Evolutionary conservation across 2,113 vertebrate species (phyloP).

Genomic region (Azemiops feae): DNA sequence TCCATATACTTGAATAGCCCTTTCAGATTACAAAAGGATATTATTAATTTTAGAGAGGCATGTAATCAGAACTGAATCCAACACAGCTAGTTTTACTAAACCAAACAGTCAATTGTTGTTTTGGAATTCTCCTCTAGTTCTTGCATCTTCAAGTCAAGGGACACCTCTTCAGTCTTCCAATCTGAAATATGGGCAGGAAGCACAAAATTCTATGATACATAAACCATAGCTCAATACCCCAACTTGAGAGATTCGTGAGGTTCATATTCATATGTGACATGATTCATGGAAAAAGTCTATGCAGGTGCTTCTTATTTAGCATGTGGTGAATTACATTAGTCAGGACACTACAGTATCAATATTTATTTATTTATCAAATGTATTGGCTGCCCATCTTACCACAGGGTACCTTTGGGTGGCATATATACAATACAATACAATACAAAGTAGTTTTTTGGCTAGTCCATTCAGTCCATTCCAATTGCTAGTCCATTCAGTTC

Average conservation of each 20-base stretch:
- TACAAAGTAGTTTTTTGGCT: neutral
- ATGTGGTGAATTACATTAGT: neutral
- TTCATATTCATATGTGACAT: neutral
- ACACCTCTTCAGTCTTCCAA: neutral
- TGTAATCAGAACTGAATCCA: neutral
- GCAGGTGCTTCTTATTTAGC: neutral
- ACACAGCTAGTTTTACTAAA: neutral
- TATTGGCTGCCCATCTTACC: neutral
- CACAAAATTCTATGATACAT: neutral
- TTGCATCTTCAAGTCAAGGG: neutral
- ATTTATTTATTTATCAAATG: neutral
- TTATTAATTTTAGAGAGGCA: neutral
- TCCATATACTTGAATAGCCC: neutral
- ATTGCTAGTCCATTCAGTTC: neutral
- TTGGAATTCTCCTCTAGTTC: neutral
- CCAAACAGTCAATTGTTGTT: neutral
- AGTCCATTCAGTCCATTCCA: neutral
- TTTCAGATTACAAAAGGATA: neutral
- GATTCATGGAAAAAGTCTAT: neutral
- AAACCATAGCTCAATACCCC: neutral
- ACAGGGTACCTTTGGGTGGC: neutral
- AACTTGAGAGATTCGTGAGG: neutral
- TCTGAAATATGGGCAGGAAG: neutral
- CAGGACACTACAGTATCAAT: neutral
- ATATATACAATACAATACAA: neutral